Evolutionary conservation across 1,140 invertebrate species (phyloP).

Genomic region (Ericerus pela): DNA sequence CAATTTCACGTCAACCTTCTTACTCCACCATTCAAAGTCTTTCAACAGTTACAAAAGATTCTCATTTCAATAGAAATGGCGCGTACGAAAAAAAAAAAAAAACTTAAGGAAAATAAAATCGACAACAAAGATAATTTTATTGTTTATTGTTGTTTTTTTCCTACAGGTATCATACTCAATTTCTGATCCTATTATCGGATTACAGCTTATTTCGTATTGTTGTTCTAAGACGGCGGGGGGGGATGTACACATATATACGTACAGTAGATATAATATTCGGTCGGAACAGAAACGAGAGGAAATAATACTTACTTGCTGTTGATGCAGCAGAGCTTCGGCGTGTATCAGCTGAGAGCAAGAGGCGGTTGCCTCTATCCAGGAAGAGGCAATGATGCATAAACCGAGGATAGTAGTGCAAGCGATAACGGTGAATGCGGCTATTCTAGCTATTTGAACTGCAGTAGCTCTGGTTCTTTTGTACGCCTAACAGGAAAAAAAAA

Average conservation of each 20-base stretch:
- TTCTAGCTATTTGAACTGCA: conserved; percentile 63
- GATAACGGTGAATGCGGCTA: conserved; percentile 59
- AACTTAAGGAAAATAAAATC: too few species aligned
- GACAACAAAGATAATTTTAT: too few species aligned
- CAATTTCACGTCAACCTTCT: too few species aligned
- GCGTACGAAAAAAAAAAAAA: too few species aligned
- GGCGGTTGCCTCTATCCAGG: conserved; percentile 51
- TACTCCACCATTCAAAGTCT: too few species aligned
- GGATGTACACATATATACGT: background rate
- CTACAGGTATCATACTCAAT: too few species aligned
- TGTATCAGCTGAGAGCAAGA: conserved; percentile 16
- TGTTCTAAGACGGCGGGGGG: too few species aligned
- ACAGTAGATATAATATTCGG: background rate
- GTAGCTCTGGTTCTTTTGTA: conserved; percentile 53
- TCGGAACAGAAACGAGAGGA: background rate
- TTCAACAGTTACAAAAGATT: too few species aligned
- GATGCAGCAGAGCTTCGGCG: conserved; percentile 16
- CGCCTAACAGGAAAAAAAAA: conserved; percentile 44
- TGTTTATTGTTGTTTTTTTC: too few species aligned
- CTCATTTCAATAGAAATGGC: too few species aligned
- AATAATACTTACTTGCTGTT: background rate
- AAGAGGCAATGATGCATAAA: conserved; percentile 57
- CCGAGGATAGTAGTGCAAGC: conserved; percentile 59
- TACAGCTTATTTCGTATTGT: too few species aligned
- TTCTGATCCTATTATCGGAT: too few species aligned